Evolutionary conservation across 2,888 invertebrate species (phyloP).

Genomic region (Synanthedon andrenaeformis): DNA sequence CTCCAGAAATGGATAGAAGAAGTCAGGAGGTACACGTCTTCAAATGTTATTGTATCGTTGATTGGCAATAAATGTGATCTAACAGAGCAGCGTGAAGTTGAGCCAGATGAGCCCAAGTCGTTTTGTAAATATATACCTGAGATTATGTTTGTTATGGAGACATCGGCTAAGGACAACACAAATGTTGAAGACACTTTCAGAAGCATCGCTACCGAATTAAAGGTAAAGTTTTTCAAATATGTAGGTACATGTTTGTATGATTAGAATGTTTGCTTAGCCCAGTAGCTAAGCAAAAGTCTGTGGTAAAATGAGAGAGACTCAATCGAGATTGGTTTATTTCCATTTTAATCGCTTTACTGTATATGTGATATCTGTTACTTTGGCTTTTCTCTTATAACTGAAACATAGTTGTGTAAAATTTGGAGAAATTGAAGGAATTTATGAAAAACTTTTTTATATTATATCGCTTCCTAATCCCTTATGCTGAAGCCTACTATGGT

Average conservation of each 20-base stretch:
- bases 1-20: constrained; percentile 97
- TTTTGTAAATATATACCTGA: constrained; percentile 89
- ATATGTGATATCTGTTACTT: too few species aligned
- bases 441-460: too few species aligned
- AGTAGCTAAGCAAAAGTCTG: too few species aligned
- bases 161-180: constrained; percentile 91
- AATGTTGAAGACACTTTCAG: constrained; percentile 92
- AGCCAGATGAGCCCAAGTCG: constrained; percentile 86
- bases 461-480: too few species aligned
- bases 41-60: constrained; percentile 88
- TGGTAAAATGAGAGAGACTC: too few species aligned
- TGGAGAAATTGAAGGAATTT: too few species aligned
- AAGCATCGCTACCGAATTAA: constrained; percentile 87
- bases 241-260: background rate
- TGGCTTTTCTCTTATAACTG: too few species aligned
- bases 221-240: constrained; percentile 53
- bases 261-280: background rate
- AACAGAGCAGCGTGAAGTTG: constrained; percentile 83
- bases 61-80: constrained; percentile 95
- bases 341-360: too few species aligned
- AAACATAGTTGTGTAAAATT: too few species aligned
- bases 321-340: too few species aligned
- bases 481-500: too few species aligned
- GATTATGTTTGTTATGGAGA: constrained; percentile 87
- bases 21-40: constrained; percentile 92